Conservation (phyloP, 2,888 invertebrate genomes). For the Ganaspis brasiliensis region DNA sequence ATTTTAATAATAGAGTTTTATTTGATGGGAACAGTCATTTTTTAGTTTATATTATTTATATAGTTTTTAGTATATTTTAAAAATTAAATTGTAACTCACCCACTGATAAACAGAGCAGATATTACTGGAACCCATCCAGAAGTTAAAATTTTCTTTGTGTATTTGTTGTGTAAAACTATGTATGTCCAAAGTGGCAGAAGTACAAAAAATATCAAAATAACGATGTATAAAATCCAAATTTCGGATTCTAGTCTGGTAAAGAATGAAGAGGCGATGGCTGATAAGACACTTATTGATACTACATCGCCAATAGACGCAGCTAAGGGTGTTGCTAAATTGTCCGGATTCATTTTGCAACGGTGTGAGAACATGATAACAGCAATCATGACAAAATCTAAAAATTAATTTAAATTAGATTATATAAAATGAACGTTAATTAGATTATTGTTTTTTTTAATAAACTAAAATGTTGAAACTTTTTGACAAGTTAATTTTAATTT, state of each 20-base stretch:
- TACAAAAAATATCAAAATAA: slow-evolving; percentile 87
- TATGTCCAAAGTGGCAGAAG: slow-evolving; percentile 93
- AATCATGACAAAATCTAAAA: slow-evolving; percentile 92
- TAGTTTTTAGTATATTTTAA: too few relatives aligned
- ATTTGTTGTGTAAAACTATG: slow-evolving; percentile 91
- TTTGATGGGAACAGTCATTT: too few relatives aligned
- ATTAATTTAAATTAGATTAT: slow-evolving; percentile 20
- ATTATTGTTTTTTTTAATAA: neutral
- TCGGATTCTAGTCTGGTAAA: slow-evolving; percentile 85
- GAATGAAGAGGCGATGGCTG: slow-evolving; percentile 90
- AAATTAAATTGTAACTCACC: slow-evolving; percentile 84
- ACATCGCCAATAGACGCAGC: slow-evolving; percentile 98
- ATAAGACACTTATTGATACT: slow-evolving; percentile 92
- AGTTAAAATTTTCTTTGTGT: slow-evolving; percentile 92
- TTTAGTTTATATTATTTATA: too few relatives aligned
- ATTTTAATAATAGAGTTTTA: too few relatives aligned
- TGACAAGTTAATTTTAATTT: too few relatives aligned
- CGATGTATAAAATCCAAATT: slow-evolving; percentile 89
- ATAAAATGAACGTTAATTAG: neutral
- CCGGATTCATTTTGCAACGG: slow-evolving; percentile 94
- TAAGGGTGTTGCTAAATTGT: slow-evolving; percentile 97
- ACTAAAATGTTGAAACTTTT: too few relatives aligned
- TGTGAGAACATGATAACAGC: slow-evolving; percentile 93
- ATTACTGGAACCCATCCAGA: slow-evolving; percentile 98
- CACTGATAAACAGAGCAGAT: slow-evolving; percentile 96